Conservation (phyloP, 2,113 vertebrate genomes). For the Anolis carolinensis region DNA sequence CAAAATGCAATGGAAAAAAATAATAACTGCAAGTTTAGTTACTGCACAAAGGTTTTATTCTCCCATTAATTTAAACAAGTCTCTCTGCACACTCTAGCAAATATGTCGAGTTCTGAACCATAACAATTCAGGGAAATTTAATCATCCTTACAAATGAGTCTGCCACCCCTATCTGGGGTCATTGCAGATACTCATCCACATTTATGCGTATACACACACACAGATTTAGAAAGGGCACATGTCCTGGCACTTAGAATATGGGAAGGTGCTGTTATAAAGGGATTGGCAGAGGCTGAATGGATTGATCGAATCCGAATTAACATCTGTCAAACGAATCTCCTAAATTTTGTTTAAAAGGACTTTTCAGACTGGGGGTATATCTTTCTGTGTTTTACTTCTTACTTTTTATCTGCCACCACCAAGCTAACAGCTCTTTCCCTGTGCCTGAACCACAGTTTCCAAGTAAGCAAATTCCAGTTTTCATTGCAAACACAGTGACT, state of each 20-base stretch:
- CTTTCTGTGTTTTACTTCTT: not conserved
- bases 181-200: not conserved
- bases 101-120: not conserved
- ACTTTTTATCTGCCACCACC: conserved; percentile 21
- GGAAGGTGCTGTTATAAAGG: not conserved
- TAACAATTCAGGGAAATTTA: not conserved
- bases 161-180: not conserved
- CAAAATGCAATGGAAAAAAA: not conserved
- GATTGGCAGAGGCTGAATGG: not conserved
- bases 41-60: conserved; percentile 6
- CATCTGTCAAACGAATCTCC: not conserved
- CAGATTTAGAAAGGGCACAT: not conserved
- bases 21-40: conserved; percentile 13
- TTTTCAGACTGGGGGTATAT: not conserved
- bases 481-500: conserved; percentile 23
- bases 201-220: not conserved
- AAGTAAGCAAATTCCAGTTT: conserved; percentile 38
- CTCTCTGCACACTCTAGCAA: not conserved
- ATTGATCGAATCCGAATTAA: not conserved
- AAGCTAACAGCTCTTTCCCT: conserved; percentile 2
- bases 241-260: conserved; percentile 12
- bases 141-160: conserved; percentile 15
- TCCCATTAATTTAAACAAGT: conserved; percentile 9
- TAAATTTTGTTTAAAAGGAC: not conserved
- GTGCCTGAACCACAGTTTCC: conserved; percentile 46